phyloP scores from a whole-genome alignment of 2,113 vertebrate species.

The Copsychus sechellarum region DNA sequence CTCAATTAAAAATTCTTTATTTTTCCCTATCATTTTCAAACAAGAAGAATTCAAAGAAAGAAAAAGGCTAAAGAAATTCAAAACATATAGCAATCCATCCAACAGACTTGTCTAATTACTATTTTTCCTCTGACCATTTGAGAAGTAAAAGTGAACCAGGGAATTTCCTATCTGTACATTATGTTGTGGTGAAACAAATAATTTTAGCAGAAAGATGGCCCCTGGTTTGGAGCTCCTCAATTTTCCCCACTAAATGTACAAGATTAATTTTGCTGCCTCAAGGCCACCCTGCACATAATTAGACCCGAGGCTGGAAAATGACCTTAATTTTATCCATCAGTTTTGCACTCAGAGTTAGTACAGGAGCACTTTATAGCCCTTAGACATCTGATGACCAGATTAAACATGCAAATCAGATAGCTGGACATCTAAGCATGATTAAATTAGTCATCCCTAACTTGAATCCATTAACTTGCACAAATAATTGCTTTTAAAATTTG shows the following conservation, averaged over 20 bases:
- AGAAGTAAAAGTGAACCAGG: not conserved
- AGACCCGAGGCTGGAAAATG: conserved; percentile 25
- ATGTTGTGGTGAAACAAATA: not conserved
- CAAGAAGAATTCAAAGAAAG: not conserved
- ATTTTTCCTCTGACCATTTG: not conserved
- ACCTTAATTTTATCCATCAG: conserved; percentile 51
- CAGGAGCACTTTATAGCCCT: not conserved
- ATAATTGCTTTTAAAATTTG: not conserved
- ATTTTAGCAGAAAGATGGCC: not conserved
- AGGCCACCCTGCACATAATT: conserved; percentile 33
- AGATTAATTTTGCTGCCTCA: conserved; percentile 53
- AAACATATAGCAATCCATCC: not conserved
- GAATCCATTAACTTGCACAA: not conserved
- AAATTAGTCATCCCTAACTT: not conserved
- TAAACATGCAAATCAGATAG: conserved; percentile 33
- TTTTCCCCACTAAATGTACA: not conserved
- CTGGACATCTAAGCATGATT: not conserved
- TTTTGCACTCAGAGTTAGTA: not conserved
- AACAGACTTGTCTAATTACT: not conserved
- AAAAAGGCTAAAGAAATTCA: not conserved
- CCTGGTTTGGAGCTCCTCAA: not conserved
- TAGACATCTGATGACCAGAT: conserved; percentile 26
- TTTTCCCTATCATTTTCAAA: not conserved
- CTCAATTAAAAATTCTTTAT: not conserved
- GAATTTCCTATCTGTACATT: not conserved